Evolutionary conservation across 2,113 vertebrate species (phyloP).

Genomic region (Ammodramus savannarum): DNA sequence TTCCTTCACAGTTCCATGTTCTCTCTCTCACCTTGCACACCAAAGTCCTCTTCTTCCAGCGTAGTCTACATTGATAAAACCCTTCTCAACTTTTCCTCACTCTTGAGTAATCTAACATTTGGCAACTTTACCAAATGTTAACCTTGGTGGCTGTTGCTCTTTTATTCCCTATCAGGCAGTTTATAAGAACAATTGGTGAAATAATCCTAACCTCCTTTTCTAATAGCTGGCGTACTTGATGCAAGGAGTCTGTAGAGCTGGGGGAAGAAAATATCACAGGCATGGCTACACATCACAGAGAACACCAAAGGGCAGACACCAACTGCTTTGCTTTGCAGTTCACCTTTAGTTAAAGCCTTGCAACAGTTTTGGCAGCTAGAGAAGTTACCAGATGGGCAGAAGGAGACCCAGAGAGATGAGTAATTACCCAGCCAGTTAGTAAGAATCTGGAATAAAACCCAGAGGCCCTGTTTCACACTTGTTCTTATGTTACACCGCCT

Average conservation of each 20-base stretch:
- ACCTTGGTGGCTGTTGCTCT: not conserved
- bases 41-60: constrained; percentile 42
- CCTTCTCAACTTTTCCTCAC: not conserved
- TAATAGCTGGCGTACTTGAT: not conserved
- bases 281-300: constrained; percentile 5
- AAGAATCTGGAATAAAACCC: constrained; percentile 57
- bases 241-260: not conserved
- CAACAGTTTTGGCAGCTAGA: constrained; percentile 50
- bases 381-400: constrained; percentile 55
- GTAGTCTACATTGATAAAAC: constrained; percentile 9
- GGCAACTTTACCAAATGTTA: not conserved
- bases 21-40: constrained; percentile 24
- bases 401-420: constrained; percentile 61
- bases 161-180: not conserved
- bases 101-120: not conserved
- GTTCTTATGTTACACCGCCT: not conserved
- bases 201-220: not conserved
- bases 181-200: not conserved
- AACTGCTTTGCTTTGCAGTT: constrained; percentile 37
- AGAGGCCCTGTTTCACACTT: constrained; percentile 48
- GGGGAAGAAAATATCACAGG: not conserved
- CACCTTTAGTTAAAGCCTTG: constrained; percentile 56
- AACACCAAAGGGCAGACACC: constrained; percentile 39
- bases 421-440: constrained; percentile 60
- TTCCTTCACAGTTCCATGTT: not conserved